Evolutionary conservation across 2,797 vertebrate genomes (phyloP).

Genomic region (Pterois miles): DNA sequence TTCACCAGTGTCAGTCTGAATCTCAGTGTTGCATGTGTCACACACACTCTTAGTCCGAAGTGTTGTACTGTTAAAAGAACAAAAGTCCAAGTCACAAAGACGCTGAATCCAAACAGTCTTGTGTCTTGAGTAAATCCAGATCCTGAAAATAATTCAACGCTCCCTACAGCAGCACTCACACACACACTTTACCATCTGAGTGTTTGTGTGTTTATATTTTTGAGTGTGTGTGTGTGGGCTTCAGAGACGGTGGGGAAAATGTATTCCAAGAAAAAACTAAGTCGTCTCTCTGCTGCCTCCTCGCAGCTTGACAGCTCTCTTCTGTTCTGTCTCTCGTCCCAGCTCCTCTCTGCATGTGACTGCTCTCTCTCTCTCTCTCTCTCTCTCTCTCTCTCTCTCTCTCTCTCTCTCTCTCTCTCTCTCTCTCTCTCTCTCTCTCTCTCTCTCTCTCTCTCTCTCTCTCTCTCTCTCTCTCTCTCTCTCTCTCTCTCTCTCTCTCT

Average conservation of each 20-base stretch:
- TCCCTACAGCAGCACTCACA: constrained; percentile 34
- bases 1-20: constrained; percentile 1
- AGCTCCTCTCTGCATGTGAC: constrained; percentile 64
- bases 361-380: constrained; percentile 32
- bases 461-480: no score
- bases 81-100: constrained; percentile 42
- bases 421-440: constrained; percentile 34
- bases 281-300: constrained; percentile 62
- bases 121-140: constrained; percentile 43
- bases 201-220: constrained; percentile 39
- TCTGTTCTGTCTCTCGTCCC: constrained; percentile 68
- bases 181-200: constrained; percentile 40
- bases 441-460: constrained; percentile 19
- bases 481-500: constrained; percentile 26
- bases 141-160: constrained; percentile 50
- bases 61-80: constrained; percentile 7
- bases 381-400: constrained; percentile 19
- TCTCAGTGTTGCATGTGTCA: no score
- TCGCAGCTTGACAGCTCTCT: constrained; percentile 74
- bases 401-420: constrained; percentile 30
- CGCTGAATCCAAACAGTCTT: constrained; percentile 47
- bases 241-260: constrained; percentile 48
- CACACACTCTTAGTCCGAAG: constrained; percentile 32
- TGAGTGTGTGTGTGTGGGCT: constrained; percentile 25
- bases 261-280: constrained; percentile 69